Base-by-base conservation (phyloP, 1,140 invertebrate genomes). In the Aporrectodea caliginosa region DNA sequence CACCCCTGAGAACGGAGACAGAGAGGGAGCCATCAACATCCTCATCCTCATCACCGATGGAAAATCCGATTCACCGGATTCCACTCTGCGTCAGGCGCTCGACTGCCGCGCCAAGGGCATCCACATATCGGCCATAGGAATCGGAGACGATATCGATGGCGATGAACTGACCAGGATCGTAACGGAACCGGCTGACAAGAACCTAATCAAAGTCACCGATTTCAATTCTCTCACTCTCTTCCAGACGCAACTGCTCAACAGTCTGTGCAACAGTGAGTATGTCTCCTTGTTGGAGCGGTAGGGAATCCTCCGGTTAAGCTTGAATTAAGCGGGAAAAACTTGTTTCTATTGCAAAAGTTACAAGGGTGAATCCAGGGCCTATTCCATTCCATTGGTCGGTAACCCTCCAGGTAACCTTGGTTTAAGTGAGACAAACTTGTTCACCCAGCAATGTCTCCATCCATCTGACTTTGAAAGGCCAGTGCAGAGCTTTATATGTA, bases 31-130 rank as follows among this genome's bases (percentile, higher is more conserved):
- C 1, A 68, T 75, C 22, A 82, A 81, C 69, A 43, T 84, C 27
- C 79, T 78, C 29, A 71, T 85, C n/a, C 71, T 85, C 2, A 80
- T 85, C 27, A 85, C 84, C 0, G 84, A 85, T 58, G 84, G 84
- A 1, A n/a, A 74, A 27, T 84, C 83, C 2, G 80, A 80, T 22
- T 12, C 2, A 70, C 35, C 30, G 29, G 58, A 77, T 2, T 16
- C 35, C 1, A 80, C 79, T 2, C 33, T 75, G 27, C 2, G 6
- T 0, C 0, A 30, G 1, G 75, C 79, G 2, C 27, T 69, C 2
- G 14, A 22, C 1, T 33, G 35, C 27, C 27, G 58, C 27, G 2
- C n/a, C 2, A 33, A 35, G 22, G 79, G 79, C 16, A 71, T 80
- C 31, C 77, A 16, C 14, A 35, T 80, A n/a, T 35, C 75, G 35